Base-by-base conservation (phyloP, 2,797 vertebrate genomes). In the Macropodus opercularis region DNA sequence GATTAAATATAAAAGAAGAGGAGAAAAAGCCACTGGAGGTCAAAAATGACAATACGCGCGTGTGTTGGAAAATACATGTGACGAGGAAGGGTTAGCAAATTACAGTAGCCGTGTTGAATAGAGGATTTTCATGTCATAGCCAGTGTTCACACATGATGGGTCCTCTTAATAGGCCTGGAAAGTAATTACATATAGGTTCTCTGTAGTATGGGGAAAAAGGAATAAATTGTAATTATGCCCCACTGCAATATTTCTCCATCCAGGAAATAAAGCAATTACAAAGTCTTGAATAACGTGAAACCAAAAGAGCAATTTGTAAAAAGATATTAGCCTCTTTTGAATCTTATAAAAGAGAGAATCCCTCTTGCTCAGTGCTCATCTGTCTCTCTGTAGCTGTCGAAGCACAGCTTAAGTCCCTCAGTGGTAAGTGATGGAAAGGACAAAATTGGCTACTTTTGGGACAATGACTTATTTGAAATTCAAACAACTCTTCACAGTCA, bases 391-490 rank as follows among this genome's bases (percentile, higher is more conserved):
- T 71, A n/a, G 21, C 71, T 75, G 67, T 65, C 49, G 60, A 62
- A 72, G 63, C 71, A 41, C 70, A 69, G 89, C 75, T 77, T 71
- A 77, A 79, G 72, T 84, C 78, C 77, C 85, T 83, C 81, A 63
- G 74, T 72, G 55, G 60, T 75, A 75, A 86, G 74, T 77, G 89
- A 90, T 67, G 69, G 86, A 87, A 87, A 85, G 86, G 88, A 87
- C 85, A 86, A 80, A 87, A 85, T 68, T 76, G 63, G 79, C 78
- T 77, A 84, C 85, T 86, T 89, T 77, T 22, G 53, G 77, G 74
- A 85, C 84, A 86, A 85, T 77, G 81, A 77, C 84, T 91, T 75
- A 87, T 87, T 86, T 86, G 77, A 88, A 89, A 90, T 90, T 92
- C 85, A 83, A 85, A 87, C 83, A 85, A 84, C 77, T 79, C 83